These are phyloP conservation scores for Drosophila neoperkinsi DNA, from an alignment of 2,888 invertebrate genomes.

Conservation along the genomic window DNA sequence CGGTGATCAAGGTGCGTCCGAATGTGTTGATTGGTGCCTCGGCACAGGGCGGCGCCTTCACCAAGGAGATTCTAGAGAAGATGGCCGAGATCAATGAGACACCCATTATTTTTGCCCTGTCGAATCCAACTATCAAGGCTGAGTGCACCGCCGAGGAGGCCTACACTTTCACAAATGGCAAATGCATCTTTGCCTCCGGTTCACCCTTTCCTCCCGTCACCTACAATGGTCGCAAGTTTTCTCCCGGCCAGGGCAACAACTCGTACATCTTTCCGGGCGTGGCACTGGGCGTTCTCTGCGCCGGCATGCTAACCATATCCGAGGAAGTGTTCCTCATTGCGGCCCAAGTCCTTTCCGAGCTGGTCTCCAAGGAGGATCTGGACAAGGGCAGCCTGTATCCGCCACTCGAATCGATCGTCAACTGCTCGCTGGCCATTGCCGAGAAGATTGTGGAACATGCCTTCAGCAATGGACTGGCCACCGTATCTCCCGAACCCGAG, in stretches of 20 bases:
- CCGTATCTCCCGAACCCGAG: slow-evolving; percentile 91
- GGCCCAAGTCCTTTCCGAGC: slow-evolving; percentile 92
- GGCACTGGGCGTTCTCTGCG: slow-evolving; percentile 95
- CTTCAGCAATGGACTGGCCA: slow-evolving; percentile 91
- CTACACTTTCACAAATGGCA: slow-evolving; percentile 95
- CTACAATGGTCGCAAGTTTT: slow-evolving; percentile 91
- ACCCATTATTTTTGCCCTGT: slow-evolving; percentile 98
- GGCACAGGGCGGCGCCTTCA: slow-evolving; percentile 97
- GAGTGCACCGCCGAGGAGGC: slow-evolving; percentile 99
- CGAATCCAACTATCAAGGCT: slow-evolving; percentile 99
- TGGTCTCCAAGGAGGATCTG: slow-evolving; percentile 93
- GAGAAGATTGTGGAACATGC: slow-evolving; percentile 92
- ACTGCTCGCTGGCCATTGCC: slow-evolving; percentile 95
- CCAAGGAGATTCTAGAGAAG: slow-evolving; percentile 91
- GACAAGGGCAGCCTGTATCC: slow-evolving; percentile 96
- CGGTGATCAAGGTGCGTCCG: slow-evolving; percentile 93
- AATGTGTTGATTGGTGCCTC: slow-evolving; percentile 97
- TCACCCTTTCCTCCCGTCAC: slow-evolving; percentile 97
- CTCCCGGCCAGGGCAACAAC: slow-evolving; percentile 99
- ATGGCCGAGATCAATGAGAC: slow-evolving; percentile 94
- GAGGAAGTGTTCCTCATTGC: slow-evolving; percentile 97
- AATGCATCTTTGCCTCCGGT: slow-evolving; percentile 97
- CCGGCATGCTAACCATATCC: slow-evolving; percentile 94
- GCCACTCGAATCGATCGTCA: slow-evolving; percentile 92
- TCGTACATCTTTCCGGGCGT: slow-evolving; percentile 99